phyloP scores from a whole-genome alignment of 1,140 invertebrate genomes.

The Dinothrombium tinctorium region DNA sequence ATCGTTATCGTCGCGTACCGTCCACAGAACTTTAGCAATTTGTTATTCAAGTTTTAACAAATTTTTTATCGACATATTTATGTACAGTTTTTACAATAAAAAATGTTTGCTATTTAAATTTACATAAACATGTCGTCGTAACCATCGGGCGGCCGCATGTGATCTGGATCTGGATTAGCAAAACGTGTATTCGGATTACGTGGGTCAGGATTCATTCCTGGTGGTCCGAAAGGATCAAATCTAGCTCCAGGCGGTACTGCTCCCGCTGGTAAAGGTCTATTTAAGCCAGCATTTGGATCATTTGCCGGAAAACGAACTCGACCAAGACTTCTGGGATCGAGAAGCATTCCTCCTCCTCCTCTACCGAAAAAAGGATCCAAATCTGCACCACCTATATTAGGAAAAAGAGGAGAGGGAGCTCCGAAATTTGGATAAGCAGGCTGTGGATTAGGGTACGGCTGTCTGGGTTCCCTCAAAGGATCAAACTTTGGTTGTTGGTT shows the following conservation, averaged over 20 bases:
- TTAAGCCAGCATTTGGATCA: slow-evolving; percentile 13
- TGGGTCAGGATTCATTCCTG: slow-evolving; percentile 23
- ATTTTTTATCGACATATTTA: no score
- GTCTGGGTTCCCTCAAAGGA: no score
- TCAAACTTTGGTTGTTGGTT: no score
- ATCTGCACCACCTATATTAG: no score
- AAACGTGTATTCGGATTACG: slow-evolving; percentile 8
- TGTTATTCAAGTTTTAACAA: no score
- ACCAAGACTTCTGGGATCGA: slow-evolving; percentile 31
- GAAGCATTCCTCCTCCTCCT: slow-evolving; percentile 44
- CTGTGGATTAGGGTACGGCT: no score
- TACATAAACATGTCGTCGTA: slow-evolving; percentile 51
- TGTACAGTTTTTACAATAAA: no score
- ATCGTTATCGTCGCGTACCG: no score
- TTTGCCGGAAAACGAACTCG: slow-evolving; percentile 9
- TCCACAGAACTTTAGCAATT: no score
- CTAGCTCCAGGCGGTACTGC: slow-evolving; percentile 45
- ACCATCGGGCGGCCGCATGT: slow-evolving; percentile 42
- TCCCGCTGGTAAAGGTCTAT: slow-evolving; percentile 30
- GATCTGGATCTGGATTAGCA: slow-evolving; percentile 38
- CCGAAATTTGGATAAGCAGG: no score
- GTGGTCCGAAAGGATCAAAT: slow-evolving; percentile 55
- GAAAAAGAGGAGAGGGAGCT: no score
- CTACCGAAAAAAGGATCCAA: no score
- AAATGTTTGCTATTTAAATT: slow-evolving; percentile 14